These are phyloP conservation scores for Mesocricetus auratus DNA, from an alignment of 2,113 vertebrate species.

Conservation along the genomic window DNA sequence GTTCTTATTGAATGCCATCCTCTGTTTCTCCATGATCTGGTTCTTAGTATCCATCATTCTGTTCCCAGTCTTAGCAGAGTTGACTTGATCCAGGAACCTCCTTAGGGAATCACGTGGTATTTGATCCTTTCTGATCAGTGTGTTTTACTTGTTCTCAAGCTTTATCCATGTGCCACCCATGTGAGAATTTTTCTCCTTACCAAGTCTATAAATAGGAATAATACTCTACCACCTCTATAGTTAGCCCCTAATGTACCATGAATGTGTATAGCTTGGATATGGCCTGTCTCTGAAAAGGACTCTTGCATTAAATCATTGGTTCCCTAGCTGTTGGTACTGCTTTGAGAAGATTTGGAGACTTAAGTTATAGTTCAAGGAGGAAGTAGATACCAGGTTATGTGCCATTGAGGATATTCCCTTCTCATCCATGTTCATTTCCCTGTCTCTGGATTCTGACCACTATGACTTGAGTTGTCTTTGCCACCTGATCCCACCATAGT, in stretches of 20 bases:
- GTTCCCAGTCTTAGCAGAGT: not conserved
- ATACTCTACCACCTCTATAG: not conserved
- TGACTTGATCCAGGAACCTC: not conserved
- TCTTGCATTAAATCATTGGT: not conserved
- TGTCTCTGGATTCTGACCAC: no score
- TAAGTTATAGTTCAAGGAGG: not conserved
- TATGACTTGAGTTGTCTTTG: no score
- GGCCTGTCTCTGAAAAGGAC: not conserved
- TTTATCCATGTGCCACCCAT: not conserved
- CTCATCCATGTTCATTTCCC: no score
- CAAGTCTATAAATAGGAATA: not conserved
- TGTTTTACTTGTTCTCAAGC: not conserved
- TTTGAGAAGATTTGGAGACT: no score
- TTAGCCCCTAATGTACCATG: not conserved
- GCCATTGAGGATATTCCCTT: no score
- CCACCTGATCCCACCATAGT: no score
- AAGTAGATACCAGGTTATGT: no score
- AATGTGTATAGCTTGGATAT: not conserved
- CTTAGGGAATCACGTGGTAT: not conserved
- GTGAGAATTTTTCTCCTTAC: not conserved
- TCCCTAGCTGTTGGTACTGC: not conserved
- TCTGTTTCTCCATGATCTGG: not conserved
- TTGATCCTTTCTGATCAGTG: not conserved
- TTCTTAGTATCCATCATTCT: not conserved
- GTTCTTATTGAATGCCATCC: not conserved